Evolutionary conservation across 2,888 invertebrate species (phyloP).

Genomic region (Caenorhabditis sp.): DNA sequence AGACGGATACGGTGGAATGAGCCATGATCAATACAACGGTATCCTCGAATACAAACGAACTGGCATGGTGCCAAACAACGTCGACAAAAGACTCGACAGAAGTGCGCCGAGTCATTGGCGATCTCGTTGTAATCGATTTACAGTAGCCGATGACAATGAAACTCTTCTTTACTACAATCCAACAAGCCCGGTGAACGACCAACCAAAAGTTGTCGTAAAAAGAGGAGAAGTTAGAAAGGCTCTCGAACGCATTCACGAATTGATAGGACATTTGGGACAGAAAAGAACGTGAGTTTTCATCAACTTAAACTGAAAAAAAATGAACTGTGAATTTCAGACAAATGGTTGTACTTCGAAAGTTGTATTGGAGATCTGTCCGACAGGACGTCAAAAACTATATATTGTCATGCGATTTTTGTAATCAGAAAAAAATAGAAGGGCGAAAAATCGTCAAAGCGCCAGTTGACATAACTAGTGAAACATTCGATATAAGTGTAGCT

Average conservation of each 20-base stretch:
- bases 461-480: conserved; percentile 51
- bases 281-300: conserved; percentile 50
- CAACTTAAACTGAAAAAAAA: neutral
- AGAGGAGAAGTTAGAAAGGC: conserved; percentile 55
- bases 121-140: conserved; percentile 47
- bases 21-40: conserved; percentile 44
- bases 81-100: conserved; percentile 39
- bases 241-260: conserved; percentile 51
- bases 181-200: conserved; percentile 24
- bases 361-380: conserved; percentile 57
- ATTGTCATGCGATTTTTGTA: conserved; percentile 50
- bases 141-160: conserved; percentile 48
- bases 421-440: conserved; percentile 52
- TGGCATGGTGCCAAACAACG: conserved; percentile 23
- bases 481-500: conserved; percentile 45
- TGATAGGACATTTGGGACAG: conserved; percentile 58
- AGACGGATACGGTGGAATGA: conserved; percentile 52
- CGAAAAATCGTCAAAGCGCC: conserved; percentile 57
- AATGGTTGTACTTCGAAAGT: conserved; percentile 48
- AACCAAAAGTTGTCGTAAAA: conserved; percentile 50
- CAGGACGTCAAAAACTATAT: conserved; percentile 53
- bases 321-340: conserved; percentile 42
- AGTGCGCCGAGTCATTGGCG: conserved; percentile 59
- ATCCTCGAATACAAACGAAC: conserved; percentile 48
- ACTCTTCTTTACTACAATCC: conserved; percentile 50